Percentiles rank a stretch among this genome's conserved stretches.
phyloP scores from a whole-genome alignment of 2,797 vertebrate species.

The Myiotriccus ornatus region DNA sequence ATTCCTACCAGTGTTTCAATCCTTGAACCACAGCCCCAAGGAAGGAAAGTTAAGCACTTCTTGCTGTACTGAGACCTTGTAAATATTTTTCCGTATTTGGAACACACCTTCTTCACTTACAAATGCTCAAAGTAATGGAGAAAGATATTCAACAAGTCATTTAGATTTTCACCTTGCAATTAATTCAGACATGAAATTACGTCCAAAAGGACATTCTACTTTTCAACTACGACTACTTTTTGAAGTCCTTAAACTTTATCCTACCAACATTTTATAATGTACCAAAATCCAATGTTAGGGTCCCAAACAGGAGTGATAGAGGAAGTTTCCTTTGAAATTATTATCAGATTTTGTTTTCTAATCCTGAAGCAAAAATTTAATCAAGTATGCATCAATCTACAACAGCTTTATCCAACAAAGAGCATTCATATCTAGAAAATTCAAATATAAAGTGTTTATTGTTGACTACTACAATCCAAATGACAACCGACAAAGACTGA shows the following conservation, averaged over 20 bases:
- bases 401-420: neutral
- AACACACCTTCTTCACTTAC: neutral
- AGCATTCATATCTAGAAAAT: neutral
- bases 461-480: neutral
- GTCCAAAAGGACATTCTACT: neutral
- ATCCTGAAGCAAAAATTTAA: neutral
- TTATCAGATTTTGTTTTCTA: neutral
- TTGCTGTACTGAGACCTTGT: neutral
- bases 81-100: neutral
- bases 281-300: neutral
- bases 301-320: neutral
- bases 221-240: neutral
- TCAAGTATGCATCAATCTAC: neutral
- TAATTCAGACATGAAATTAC: neutral
- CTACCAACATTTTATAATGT: neutral
- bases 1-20: neutral
- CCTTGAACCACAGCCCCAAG: neutral
- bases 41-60: neutral
- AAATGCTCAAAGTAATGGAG: neutral
- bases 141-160: neutral
- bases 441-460: neutral
- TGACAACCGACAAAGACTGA: neutral
- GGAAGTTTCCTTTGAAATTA: neutral
- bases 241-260: neutral
- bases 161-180: neutral